phyloP scores from a whole-genome alignment of 2,113 vertebrate species.

The Scomber scombrus region DNA sequence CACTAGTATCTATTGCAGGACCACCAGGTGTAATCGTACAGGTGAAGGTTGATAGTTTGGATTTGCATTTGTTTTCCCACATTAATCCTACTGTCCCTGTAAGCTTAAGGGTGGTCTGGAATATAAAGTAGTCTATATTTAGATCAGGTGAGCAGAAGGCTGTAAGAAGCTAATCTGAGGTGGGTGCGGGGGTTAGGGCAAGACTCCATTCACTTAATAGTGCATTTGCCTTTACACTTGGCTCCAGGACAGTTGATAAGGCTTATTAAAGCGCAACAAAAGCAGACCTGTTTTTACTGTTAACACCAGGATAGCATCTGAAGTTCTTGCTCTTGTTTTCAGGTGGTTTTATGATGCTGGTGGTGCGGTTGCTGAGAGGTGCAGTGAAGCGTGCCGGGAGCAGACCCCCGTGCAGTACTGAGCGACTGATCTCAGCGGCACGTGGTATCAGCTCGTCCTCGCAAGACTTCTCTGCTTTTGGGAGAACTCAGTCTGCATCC shows the following conservation, averaged over 20 bases:
- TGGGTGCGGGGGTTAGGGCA: slow-evolving; percentile 5
- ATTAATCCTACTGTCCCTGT: slow-evolving; percentile 9
- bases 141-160: slow-evolving; percentile 25
- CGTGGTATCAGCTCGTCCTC: slow-evolving; percentile 83
- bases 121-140: slow-evolving; percentile 44
- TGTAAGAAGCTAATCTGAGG: slow-evolving; percentile 41
- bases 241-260: too few species aligned
- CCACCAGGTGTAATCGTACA: neutral
- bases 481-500: neutral
- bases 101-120: slow-evolving; percentile 30
- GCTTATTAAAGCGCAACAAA: too few species aligned
- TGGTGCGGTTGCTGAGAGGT: slow-evolving; percentile 33
- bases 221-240: too few species aligned
- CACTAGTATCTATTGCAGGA: neutral
- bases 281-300: too few species aligned
- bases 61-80: neutral
- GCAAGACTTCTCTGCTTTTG: slow-evolving; percentile 69
- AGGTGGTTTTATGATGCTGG: slow-evolving; percentile 30
- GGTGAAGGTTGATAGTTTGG: neutral
- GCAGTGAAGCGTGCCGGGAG: slow-evolving; percentile 39
- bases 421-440: neutral
- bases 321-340: neutral
- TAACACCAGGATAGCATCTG: too few species aligned
- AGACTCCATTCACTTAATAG: neutral
- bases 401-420: neutral